These are phyloP conservation scores for Epinephelus malabaricus DNA, from an alignment of 2,797 vertebrate genomes.

Conservation along the genomic window DNA sequence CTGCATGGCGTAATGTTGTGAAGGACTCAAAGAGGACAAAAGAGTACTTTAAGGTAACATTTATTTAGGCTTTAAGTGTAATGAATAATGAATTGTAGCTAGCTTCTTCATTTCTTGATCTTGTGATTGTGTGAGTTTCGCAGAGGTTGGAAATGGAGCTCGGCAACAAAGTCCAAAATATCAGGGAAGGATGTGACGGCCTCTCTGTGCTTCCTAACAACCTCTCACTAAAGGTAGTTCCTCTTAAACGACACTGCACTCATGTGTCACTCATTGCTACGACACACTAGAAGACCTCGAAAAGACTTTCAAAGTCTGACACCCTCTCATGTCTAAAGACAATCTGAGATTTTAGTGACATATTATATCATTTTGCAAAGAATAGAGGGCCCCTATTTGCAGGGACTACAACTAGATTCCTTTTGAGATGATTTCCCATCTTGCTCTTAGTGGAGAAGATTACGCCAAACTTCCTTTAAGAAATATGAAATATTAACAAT, in stretches of 20 bases:
- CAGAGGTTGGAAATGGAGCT: conserved; percentile 74
- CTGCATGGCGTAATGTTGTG: conserved; percentile 72
- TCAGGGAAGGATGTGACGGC: conserved; percentile 65
- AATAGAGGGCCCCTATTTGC: too few relatives aligned
- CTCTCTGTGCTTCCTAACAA: conserved; percentile 80
- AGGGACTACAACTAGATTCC: too few relatives aligned
- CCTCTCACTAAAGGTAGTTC: conserved; percentile 81
- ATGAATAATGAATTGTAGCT: neutral
- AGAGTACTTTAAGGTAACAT: conserved; percentile 82
- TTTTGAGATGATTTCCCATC: too few relatives aligned
- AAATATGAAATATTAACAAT: too few relatives aligned
- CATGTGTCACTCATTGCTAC: neutral
- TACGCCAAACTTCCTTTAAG: too few relatives aligned
- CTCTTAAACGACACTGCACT: conserved; percentile 5
- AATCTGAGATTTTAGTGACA: too few relatives aligned
- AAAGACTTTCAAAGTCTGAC: too few relatives aligned
- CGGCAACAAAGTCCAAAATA: conserved; percentile 26
- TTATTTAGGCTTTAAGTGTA: neutral
- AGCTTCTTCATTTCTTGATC: neutral
- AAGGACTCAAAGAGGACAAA: conserved; percentile 76
- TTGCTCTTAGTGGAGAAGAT: too few relatives aligned
- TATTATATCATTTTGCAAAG: too few relatives aligned
- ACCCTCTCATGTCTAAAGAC: too few relatives aligned
- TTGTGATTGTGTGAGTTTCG: conserved; percentile 21
- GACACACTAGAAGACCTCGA: too few relatives aligned